These are phyloP conservation scores for Trididemnum nubilum DNA, from an alignment of 23 tunicate genomes.

Conservation along the genomic window DNA sequence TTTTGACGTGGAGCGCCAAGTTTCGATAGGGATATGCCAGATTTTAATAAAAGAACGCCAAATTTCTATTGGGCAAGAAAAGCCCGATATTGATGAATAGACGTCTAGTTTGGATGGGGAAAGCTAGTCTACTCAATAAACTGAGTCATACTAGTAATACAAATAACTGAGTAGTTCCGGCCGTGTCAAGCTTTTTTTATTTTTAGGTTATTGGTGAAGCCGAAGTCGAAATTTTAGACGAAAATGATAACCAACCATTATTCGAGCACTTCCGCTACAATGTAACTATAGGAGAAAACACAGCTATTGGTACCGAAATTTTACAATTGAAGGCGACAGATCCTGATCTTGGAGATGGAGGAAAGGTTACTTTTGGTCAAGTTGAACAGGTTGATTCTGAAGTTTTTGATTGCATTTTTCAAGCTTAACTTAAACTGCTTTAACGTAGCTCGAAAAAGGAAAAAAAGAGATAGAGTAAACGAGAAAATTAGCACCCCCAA, in stretches of 20 bases:
- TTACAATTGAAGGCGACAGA: constrained; percentile 63
- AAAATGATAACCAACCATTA: constrained; percentile 82
- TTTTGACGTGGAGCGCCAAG: too few species aligned
- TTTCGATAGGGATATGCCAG: too few species aligned
- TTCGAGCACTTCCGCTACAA: constrained; percentile 59
- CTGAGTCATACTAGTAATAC: too few species aligned
- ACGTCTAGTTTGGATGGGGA: too few species aligned
- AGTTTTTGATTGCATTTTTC: background rate
- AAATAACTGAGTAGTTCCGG: too few species aligned
- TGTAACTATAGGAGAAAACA: constrained; percentile 49
- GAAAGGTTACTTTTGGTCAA: constrained; percentile 43
- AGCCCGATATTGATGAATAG: too few species aligned
- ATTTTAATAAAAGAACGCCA: too few species aligned
- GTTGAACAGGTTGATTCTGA: constrained; percentile 25
- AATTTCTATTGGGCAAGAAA: too few species aligned
- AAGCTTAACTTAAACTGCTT: background rate
- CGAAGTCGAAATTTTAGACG: constrained; percentile 46
- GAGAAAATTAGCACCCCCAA: too few species aligned
- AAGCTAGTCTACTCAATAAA: too few species aligned
- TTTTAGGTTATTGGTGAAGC: constrained; percentile 66
- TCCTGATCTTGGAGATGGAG: constrained; percentile 65
- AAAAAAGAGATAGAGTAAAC: too few species aligned
- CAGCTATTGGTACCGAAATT: constrained; percentile 54
- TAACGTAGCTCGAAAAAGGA: too few species aligned
- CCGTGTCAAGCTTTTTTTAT: background rate